A percentile compares a stretch with the other conserved stretches of the same genome.
Conservation (phyloP, 2,113 vertebrate genomes). For the Melanerpes formicivorus region DNA sequence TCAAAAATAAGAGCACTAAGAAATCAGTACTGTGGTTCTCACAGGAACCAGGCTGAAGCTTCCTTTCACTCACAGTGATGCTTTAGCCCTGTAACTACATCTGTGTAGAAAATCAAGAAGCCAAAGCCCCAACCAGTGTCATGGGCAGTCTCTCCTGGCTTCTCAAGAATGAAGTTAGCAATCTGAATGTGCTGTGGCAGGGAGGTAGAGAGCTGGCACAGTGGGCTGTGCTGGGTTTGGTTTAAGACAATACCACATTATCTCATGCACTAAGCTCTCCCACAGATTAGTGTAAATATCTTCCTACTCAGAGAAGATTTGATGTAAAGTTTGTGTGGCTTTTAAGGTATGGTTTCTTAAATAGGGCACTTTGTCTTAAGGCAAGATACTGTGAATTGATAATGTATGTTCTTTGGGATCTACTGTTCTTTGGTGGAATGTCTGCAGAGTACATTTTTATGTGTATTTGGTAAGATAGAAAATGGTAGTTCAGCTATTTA, state of each 20-base stretch:
- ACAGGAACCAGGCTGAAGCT: neutral
- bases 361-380: conserved; percentile 49
- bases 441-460: conserved; percentile 9
- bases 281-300: neutral
- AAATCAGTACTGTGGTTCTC: neutral
- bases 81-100: neutral
- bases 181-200: neutral
- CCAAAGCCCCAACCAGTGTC: neutral
- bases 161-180: neutral
- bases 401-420: neutral
- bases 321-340: conserved; percentile 2
- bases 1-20: neutral
- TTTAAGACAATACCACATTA: neutral
- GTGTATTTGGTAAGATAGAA: conserved; percentile 37
- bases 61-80: neutral
- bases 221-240: neutral
- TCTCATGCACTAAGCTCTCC: neutral
- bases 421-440: conserved; percentile 23
- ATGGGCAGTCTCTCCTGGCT: neutral
- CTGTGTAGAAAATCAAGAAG: neutral
- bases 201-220: neutral
- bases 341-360: conserved; percentile 14
- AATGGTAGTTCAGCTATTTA: conserved; percentile 31
- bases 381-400: conserved; percentile 60
- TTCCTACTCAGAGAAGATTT: neutral